Percentiles rank a stretch among this genome's conserved stretches.
Evolutionary conservation across 1,140 invertebrate species (phyloP).

Genomic region (Leptinotarsa lineolata): DNA sequence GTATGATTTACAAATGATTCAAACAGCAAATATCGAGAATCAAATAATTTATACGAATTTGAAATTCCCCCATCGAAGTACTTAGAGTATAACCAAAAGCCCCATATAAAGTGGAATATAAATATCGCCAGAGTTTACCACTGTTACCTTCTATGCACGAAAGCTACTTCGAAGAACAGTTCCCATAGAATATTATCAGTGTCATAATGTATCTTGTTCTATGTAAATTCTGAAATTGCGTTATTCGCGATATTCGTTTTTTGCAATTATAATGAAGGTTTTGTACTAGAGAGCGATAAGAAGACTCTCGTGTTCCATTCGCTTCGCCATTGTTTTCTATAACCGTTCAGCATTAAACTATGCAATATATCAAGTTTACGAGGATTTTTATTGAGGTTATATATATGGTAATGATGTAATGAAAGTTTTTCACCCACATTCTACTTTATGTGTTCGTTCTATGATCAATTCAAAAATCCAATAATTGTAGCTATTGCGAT

Average conservation of each 20-base stretch:
- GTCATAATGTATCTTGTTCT: constrained; percentile 34
- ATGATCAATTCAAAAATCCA: too few relatives aligned
- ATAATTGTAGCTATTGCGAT: too few relatives aligned
- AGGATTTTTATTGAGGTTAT: not conserved
- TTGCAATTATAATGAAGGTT: constrained; percentile 35
- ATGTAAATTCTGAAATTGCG: constrained; percentile 34
- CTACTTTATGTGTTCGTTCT: not conserved
- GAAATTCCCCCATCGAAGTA: not conserved
- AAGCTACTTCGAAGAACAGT: constrained; percentile 1
- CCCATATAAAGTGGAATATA: not conserved
- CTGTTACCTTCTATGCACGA: constrained; percentile 13
- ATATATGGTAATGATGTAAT: not conserved
- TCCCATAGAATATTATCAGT: constrained; percentile 35
- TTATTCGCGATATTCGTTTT: constrained; percentile 34
- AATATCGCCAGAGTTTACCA: not conserved
- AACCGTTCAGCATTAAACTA: constrained; percentile 23
- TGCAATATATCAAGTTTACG: constrained; percentile 1
- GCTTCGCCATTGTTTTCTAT: constrained; percentile 33
- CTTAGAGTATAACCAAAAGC: not conserved
- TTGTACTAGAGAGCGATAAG: constrained; percentile 30
- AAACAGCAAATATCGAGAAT: too few relatives aligned
- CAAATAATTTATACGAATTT: too few relatives aligned
- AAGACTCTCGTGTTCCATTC: constrained; percentile 23
- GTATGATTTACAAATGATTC: too few relatives aligned
- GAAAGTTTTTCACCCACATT: not conserved